Evolutionary conservation across 2,113 vertebrate genomes (phyloP).

Genomic region (Nicator chloris): DNA sequence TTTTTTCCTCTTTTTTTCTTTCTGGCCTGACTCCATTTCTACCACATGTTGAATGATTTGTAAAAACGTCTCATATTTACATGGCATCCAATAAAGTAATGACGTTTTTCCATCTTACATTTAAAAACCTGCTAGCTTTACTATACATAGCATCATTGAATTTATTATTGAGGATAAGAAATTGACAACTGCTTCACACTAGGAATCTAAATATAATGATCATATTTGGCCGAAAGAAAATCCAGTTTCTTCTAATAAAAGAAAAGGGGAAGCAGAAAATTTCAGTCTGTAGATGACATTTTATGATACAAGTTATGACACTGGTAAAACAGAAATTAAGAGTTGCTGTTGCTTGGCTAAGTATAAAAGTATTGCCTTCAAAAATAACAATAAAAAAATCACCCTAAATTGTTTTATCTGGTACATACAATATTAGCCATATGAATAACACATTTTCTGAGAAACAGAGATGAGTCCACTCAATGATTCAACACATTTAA

Average conservation of each 20-base stretch:
- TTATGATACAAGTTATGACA: background rate
- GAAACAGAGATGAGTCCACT: background rate
- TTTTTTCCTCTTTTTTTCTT: too few species aligned
- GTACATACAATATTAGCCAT: background rate
- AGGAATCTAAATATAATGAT: background rate
- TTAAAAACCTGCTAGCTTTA: background rate
- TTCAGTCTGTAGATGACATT: background rate
- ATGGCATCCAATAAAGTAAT: background rate
- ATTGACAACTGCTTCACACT: background rate
- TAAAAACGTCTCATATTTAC: constrained; percentile 40
- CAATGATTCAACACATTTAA: background rate
- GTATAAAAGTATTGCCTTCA: background rate
- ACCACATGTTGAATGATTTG: constrained; percentile 18
- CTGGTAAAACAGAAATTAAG: background rate
- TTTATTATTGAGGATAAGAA: constrained; percentile 11
- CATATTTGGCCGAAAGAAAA: background rate
- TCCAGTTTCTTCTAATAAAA: background rate
- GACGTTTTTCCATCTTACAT: background rate
- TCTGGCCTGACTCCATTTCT: background rate
- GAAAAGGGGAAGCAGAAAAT: background rate
- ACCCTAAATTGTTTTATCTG: background rate
- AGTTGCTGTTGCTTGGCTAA: background rate
- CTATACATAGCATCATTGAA: background rate
- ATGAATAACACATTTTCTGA: background rate
- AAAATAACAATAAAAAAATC: background rate